These are phyloP conservation scores for Enteromius mattozi DNA, from an alignment of 2,797 vertebrate species.

Conservation along the genomic window DNA sequence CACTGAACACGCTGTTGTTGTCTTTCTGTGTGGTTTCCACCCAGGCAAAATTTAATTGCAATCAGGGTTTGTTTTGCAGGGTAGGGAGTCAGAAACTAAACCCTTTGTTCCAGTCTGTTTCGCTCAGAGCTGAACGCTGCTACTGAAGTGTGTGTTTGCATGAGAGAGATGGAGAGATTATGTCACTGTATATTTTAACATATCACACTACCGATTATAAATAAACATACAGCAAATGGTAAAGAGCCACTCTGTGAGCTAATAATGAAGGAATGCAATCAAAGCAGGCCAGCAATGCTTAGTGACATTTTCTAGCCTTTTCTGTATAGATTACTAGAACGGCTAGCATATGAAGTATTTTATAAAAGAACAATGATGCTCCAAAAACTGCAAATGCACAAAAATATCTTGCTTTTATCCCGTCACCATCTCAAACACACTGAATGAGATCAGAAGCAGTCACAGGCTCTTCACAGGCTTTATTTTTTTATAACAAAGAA, in stretches of 20 bases:
- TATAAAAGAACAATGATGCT: neutral
- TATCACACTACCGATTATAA: constrained; percentile 10
- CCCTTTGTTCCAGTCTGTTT: constrained; percentile 17
- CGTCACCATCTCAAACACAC: neutral
- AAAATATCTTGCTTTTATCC: constrained; percentile 12
- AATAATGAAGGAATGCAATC: constrained; percentile 20
- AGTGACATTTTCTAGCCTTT: neutral
- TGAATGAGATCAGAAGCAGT: neutral
- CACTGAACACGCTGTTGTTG: constrained; percentile 17
- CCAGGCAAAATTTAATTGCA: constrained; percentile 43
- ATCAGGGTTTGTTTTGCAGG: constrained; percentile 43
- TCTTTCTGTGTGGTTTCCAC: constrained; percentile 13
- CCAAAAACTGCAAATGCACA: constrained; percentile 11
- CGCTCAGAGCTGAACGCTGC: neutral
- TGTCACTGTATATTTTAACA: constrained; percentile 22
- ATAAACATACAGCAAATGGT: constrained; percentile 21
- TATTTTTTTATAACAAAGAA: constrained; percentile 28
- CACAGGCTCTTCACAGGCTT: neutral
- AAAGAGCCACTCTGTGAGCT: neutral
- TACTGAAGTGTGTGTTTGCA: neutral
- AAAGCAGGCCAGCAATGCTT: neutral
- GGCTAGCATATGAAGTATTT: neutral
- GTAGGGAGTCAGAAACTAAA: constrained; percentile 23
- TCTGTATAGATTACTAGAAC: neutral
- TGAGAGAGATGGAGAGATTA: constrained; percentile 11